Evolutionary conservation across 2,113 vertebrate genomes (phyloP), one percentile per base, ranked within the genome.

Genomic region (Rhea pennata): DNA sequence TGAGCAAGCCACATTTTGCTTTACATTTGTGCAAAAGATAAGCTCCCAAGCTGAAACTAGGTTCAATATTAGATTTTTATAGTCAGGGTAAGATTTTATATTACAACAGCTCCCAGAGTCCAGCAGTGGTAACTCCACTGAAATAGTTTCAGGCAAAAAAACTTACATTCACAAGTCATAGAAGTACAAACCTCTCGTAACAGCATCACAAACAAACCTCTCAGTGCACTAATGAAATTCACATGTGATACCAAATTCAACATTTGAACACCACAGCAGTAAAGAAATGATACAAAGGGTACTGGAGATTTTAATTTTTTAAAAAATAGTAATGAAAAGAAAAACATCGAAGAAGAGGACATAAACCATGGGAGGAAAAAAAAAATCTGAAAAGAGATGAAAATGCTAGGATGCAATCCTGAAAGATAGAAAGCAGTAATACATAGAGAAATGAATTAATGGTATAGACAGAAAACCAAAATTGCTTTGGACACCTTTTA

Each of bases 141-240:
- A 95, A 95, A 91, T 96, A 74, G 67, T 89, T 96, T 87, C 62
- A 70, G 73, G 59, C 58, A 73, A 87, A 36, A 36, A 92, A 91
- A 51, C 67, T 89, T 93, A 96, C 95, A 95, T 82, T 67, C 58
- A 33, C 61, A 50, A 64, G 87, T 91, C 81, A 77, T 66, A 51
- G 89, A 31, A 89, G 70, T 73, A 89, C 67, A 95, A 91, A 64
- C 71, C 67, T 92, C 84, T 95, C 91, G 39, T 77, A 96, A 71
- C 71, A 85, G 59, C 92, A 93, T 87, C 87, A 93, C 77, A 79
- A 87, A 44, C 78, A 95, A 96, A 93, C 84, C 77, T 84, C 91
- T 93, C 91, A 84, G 50, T n/a, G 54, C n/a, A 22, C 74, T 83
- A 85, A n/a, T 85, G 46, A 58, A 92, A 74, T 87, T 93, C 77